Evolutionary conservation across 2,888 invertebrate genomes (phyloP).

Genomic region (Temnothorax unifasciatus): DNA sequence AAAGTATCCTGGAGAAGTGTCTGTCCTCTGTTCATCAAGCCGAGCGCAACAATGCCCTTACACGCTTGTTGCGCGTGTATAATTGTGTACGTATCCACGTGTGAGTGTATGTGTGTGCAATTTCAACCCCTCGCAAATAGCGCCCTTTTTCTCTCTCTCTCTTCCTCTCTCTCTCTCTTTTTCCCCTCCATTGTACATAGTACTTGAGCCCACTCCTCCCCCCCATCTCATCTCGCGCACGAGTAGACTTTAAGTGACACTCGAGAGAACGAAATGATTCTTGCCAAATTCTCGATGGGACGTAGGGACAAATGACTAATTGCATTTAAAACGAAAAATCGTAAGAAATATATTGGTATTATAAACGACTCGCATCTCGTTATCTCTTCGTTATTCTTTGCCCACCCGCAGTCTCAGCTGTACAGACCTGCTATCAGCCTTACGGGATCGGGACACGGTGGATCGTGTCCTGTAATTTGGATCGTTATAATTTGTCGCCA

Average conservation of each 20-base stretch:
- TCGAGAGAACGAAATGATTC: conserved; percentile 81
- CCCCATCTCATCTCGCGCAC: conserved; percentile 69
- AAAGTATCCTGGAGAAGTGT: conserved; percentile 9
- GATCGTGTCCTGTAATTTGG: conserved; percentile 8
- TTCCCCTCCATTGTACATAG: conserved; percentile 80
- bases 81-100: conserved; percentile 64
- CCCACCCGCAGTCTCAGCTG: conserved; percentile 42
- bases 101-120: conserved; percentile 69
- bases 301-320: conserved; percentile 81
- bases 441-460: conserved; percentile 16
- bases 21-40: conserved; percentile 17
- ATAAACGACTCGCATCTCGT: conserved; percentile 78
- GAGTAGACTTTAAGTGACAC: conserved; percentile 80
- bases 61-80: conserved; percentile 20
- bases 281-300: conserved; percentile 85
- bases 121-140: conserved; percentile 68
- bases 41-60: neutral
- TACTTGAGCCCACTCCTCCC: conserved; percentile 64
- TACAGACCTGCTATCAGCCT: conserved; percentile 30
- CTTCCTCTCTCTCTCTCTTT: neutral
- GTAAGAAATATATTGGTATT: conserved; percentile 85
- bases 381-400: conserved; percentile 55
- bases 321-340: conserved; percentile 78
- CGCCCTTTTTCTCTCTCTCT: neutral
- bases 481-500: conserved; percentile 4